A percentile compares a stretch with the other conserved stretches of the same genome.
Conservation (phyloP, 1,140 invertebrate genomes). For the Hydropsyche tenuis region DNA sequence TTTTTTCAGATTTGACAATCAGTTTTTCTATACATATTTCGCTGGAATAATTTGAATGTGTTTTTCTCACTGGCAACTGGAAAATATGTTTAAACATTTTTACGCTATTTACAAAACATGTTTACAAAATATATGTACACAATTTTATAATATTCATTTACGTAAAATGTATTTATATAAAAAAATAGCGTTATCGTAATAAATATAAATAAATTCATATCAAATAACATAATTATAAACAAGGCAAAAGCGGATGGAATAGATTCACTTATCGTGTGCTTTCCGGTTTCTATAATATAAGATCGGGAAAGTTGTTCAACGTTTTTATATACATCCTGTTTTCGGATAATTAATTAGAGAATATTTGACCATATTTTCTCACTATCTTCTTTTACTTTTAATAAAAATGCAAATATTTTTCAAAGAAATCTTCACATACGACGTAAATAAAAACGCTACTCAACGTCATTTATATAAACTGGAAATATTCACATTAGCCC, state of each 20-base stretch:
- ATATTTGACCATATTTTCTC: constrained; percentile 13
- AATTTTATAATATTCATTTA: constrained; percentile 5
- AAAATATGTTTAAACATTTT: neutral
- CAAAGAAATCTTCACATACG: neutral
- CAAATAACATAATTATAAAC: constrained; percentile 23
- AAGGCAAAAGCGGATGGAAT: constrained; percentile 21
- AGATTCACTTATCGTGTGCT: constrained; percentile 5
- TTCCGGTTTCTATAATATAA: constrained; percentile 19
- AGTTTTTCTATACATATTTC: neutral
- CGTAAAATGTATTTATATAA: constrained; percentile 16
- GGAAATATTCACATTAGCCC: constrained; percentile 3
- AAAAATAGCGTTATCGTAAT: constrained; percentile 16
- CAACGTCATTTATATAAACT: constrained; percentile 7
- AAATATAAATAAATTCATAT: constrained; percentile 23
- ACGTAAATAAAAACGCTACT: neutral
- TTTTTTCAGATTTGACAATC: no score
- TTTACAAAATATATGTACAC: constrained; percentile 24
- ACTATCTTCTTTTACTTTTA: constrained; percentile 1
- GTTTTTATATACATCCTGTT: constrained; percentile 13
- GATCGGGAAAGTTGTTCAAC: constrained; percentile 12
- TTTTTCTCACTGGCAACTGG: constrained; percentile 2
- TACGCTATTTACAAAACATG: constrained; percentile 17
- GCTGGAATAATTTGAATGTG: neutral
- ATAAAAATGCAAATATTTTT: constrained; percentile 7
- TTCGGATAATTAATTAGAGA: constrained; percentile 13